phyloP scores from a whole-genome alignment of 2,797 vertebrate genomes.

The Taeniopygia guttata region DNA sequence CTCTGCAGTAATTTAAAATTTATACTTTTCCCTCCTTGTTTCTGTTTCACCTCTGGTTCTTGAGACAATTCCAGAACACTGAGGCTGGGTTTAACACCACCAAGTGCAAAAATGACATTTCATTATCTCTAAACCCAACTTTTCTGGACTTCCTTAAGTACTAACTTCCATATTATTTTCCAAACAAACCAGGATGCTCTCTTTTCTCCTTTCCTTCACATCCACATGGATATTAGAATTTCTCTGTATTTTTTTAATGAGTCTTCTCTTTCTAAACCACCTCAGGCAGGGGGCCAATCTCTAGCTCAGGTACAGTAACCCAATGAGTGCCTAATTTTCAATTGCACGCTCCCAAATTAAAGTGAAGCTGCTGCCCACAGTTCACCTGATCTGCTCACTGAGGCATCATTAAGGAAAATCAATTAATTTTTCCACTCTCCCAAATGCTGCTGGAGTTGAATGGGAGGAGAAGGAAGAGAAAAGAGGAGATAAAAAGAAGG shows the following conservation, averaged over 20 bases:
- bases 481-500: neutral
- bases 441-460: constrained; percentile 57
- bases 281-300: constrained; percentile 25
- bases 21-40: neutral
- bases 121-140: neutral
- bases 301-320: constrained; percentile 44
- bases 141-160: neutral
- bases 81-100: neutral
- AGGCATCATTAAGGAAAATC: constrained; percentile 71
- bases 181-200: neutral
- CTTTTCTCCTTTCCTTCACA: neutral
- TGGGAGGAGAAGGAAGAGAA: constrained; percentile 40
- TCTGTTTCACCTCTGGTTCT: neutral
- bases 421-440: constrained; percentile 78
- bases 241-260: neutral
- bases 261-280: neutral
- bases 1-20: neutral
- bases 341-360: constrained; percentile 54
- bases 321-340: constrained; percentile 54
- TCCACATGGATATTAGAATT: neutral
- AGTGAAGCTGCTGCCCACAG: constrained; percentile 63
- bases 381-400: constrained; percentile 67
- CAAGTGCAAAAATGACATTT: neutral
- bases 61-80: neutral
- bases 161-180: neutral